phyloP scores from a whole-genome alignment of 1,140 invertebrate species.

The Bombus balteatus region DNA sequence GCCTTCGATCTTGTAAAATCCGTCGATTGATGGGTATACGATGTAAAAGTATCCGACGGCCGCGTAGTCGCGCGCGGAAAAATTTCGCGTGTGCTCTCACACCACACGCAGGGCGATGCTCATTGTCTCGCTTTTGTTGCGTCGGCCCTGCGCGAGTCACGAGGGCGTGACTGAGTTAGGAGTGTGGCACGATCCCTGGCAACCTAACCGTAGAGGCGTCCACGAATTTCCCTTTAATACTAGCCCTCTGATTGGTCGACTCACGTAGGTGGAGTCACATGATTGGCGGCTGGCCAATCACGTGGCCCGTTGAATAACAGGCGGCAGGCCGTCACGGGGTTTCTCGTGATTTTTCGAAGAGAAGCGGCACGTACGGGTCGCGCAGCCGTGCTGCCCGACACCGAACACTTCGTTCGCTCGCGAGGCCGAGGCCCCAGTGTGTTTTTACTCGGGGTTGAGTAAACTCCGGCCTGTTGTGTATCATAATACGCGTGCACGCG shows the following conservation, averaged over 20 bases:
- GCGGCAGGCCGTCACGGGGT: slow-evolving; percentile 20
- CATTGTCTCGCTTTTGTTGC: slow-evolving; percentile 54
- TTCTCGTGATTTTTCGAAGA: slow-evolving; percentile 64
- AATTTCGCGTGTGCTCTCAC: slow-evolving; percentile 53
- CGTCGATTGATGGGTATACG: background rate
- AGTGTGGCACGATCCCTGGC: slow-evolving; percentile 9
- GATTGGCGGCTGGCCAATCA: background rate
- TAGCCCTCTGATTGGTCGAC: slow-evolving; percentile 8
- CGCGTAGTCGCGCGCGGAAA: slow-evolving; percentile 47
- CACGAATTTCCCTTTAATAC: background rate
- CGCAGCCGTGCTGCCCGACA: slow-evolving; percentile 57
- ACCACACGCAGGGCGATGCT: slow-evolving; percentile 46
- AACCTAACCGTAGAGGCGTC: slow-evolving; percentile 7
- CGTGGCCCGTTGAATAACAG: background rate
- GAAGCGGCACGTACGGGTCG: slow-evolving; percentile 37
- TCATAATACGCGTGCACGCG: slow-evolving; percentile 80
- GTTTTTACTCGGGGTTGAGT: slow-evolving; percentile 83
- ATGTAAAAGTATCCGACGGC: slow-evolving; percentile 61
- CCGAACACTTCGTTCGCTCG: slow-evolving; percentile 57
- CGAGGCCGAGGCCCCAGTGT: slow-evolving; percentile 79
- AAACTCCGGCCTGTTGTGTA: slow-evolving; percentile 82
- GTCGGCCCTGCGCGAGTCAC: slow-evolving; percentile 53
- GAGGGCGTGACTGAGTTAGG: slow-evolving; percentile 57
- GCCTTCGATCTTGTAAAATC: background rate
- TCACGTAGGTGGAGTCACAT: slow-evolving; percentile 34